These are phyloP conservation scores for Poeciliopsis paucimaculata DNA, from an alignment of 2,797 vertebrate genomes.

Conservation along the genomic window DNA sequence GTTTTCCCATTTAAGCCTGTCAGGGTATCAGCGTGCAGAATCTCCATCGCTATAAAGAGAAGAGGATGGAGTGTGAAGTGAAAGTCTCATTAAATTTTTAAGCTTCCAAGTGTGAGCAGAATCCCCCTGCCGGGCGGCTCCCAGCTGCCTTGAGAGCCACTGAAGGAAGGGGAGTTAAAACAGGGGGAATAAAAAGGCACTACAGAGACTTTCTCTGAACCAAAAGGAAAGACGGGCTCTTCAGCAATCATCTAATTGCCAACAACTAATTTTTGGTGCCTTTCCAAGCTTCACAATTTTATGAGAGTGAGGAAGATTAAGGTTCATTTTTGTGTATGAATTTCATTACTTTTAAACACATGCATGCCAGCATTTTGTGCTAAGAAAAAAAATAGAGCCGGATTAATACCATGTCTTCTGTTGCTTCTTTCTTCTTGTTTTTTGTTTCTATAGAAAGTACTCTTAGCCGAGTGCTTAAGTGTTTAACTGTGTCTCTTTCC, in stretches of 20 bases:
- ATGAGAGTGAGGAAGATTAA: constrained; percentile 50
- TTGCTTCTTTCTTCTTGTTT: neutral
- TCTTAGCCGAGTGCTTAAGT: neutral
- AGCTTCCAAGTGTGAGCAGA: constrained; percentile 76
- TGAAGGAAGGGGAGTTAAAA: constrained; percentile 70
- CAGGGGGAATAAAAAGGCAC: constrained; percentile 68
- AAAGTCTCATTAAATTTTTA: constrained; percentile 85
- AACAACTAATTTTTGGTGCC: constrained; percentile 30
- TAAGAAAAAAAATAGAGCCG: neutral
- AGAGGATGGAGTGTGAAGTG: constrained; percentile 80
- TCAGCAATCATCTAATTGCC: constrained; percentile 55
- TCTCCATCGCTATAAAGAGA: constrained; percentile 64
- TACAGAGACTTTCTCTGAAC: constrained; percentile 51
- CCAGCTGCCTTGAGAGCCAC: constrained; percentile 63
- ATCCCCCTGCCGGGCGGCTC: constrained; percentile 72
- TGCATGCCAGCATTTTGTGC: constrained; percentile 46
- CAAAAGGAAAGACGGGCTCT: constrained; percentile 60
- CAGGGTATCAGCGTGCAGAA: constrained; percentile 67
- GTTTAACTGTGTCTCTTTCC: neutral
- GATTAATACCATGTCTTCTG: constrained; percentile 16
- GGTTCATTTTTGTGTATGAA: constrained; percentile 45
- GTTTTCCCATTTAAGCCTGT: constrained; percentile 62
- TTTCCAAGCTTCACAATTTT: constrained; percentile 45
- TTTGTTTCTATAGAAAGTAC: neutral
- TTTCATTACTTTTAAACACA: constrained; percentile 49